Conservation (phyloP, 2,797 vertebrate species). For the Gila robusta region DNA sequence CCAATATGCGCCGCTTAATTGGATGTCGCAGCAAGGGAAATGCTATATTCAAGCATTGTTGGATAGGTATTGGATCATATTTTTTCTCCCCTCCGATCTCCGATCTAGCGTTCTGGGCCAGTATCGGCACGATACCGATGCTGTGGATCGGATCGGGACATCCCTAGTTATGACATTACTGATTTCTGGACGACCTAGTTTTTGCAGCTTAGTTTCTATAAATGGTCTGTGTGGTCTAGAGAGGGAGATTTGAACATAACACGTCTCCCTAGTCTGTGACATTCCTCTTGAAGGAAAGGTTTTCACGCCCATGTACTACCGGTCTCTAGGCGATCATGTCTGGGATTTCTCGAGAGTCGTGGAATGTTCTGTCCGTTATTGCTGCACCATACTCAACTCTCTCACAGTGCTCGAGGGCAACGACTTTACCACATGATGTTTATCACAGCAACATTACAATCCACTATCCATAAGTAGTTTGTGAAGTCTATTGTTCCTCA, state of each 20-base stretch:
- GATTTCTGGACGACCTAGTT: slow-evolving; percentile 8
- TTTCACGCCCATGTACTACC: background rate
- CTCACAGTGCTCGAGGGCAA: background rate
- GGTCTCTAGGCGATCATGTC: background rate
- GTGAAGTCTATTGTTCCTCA: background rate
- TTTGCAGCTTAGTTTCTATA: slow-evolving; percentile 19
- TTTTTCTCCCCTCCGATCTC: too few relatives aligned
- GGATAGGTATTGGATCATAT: too few relatives aligned
- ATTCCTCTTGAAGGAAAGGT: slow-evolving; percentile 14
- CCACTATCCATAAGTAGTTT: background rate
- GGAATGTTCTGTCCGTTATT: slow-evolving; percentile 13
- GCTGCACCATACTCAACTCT: background rate
- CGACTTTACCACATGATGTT: background rate
- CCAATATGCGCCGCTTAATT: too few relatives aligned
- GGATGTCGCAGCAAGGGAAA: too few relatives aligned
- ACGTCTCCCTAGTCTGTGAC: slow-evolving; percentile 2
- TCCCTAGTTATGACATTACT: background rate
- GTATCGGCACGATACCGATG: too few relatives aligned
- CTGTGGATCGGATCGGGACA: too few relatives aligned
- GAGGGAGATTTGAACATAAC: background rate
- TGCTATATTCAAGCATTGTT: too few relatives aligned
- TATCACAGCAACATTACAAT: background rate
- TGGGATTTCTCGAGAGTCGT: background rate
- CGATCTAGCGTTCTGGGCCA: too few relatives aligned
- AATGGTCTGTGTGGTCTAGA: background rate